Conservation (phyloP, 2,888 invertebrate genomes). For the Cryptus viduatorius region DNA sequence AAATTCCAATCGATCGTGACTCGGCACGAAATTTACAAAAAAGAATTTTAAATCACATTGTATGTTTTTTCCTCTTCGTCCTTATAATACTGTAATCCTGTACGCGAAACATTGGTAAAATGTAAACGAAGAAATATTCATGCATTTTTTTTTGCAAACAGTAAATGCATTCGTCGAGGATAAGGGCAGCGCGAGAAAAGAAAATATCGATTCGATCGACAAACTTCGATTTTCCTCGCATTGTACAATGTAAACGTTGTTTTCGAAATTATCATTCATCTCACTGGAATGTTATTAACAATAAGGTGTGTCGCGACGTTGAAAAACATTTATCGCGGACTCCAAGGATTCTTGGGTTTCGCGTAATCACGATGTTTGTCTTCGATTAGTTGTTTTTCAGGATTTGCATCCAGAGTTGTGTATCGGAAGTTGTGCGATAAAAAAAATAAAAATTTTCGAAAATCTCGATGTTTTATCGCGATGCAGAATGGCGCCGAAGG, state of each 20-base stretch:
- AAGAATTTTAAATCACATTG: slow-evolving; percentile 23
- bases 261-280: slow-evolving; percentile 33
- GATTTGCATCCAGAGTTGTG: not conserved
- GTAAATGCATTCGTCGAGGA: not conserved
- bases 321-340: slow-evolving; percentile 34
- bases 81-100: not conserved
- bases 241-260: slow-evolving; percentile 29
- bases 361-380: not conserved
- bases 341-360: not conserved
- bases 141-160: not conserved
- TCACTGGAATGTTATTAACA: slow-evolving; percentile 47
- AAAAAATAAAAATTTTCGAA: not conserved
- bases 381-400: not conserved
- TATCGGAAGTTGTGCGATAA: not conserved
- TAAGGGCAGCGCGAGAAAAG: not conserved
- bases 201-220: not conserved
- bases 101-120: not conserved
- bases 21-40: not conserved
- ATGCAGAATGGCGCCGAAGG: too few relatives aligned
- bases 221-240: not conserved
- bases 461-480: not conserved
- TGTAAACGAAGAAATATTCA: not conserved
- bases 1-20: slow-evolving; percentile 16
- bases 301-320: slow-evolving; percentile 9
- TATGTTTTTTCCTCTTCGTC: not conserved